Evolutionary conservation across 2,888 invertebrate genomes (phyloP).

Genomic region (Lepidocyrtinus sp.): DNA sequence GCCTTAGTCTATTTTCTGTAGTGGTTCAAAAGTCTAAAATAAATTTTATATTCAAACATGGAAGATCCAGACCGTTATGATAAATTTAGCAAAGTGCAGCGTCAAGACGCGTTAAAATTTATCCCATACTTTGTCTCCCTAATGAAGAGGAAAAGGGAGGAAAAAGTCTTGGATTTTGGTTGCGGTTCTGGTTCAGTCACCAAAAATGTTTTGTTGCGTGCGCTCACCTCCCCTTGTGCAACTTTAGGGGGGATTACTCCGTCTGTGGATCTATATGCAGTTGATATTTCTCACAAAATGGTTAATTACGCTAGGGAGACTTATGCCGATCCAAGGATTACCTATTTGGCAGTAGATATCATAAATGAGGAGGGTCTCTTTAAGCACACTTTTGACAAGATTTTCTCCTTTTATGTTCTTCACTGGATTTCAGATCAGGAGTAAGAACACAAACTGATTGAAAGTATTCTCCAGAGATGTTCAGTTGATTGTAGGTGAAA

Average conservation of each 20-base stretch:
- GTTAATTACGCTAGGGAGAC: slow-evolving; percentile 68
- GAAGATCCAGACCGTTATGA: slow-evolving; percentile 69
- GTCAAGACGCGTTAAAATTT: slow-evolving; percentile 66
- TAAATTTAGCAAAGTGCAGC: slow-evolving; percentile 68
- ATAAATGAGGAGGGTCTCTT: slow-evolving; percentile 67
- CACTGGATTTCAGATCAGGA: slow-evolving; percentile 69
- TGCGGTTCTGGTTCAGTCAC: slow-evolving; percentile 69
- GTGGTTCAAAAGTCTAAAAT: too few relatives aligned
- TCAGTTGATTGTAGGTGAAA: not conserved
- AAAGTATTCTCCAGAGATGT: not conserved
- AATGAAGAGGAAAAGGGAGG: slow-evolving; percentile 61
- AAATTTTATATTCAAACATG: too few relatives aligned
- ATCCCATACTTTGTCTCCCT: slow-evolving; percentile 66
- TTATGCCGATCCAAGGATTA: slow-evolving; percentile 66
- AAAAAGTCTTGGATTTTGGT: slow-evolving; percentile 68
- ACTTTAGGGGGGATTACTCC: not conserved
- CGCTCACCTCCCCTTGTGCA: slow-evolving; percentile 27
- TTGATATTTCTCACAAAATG: slow-evolving; percentile 69
- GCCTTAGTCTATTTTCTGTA: too few relatives aligned
- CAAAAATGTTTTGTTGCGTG: slow-evolving; percentile 63
- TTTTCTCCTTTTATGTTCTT: slow-evolving; percentile 69
- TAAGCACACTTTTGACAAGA: slow-evolving; percentile 68
- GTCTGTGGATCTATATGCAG: slow-evolving; percentile 59
- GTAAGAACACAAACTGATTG: too few relatives aligned
- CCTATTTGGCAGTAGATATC: slow-evolving; percentile 68